Evolutionary conservation across 2,888 invertebrate species (phyloP).

Genomic region (Linnaemya vulpina): DNA sequence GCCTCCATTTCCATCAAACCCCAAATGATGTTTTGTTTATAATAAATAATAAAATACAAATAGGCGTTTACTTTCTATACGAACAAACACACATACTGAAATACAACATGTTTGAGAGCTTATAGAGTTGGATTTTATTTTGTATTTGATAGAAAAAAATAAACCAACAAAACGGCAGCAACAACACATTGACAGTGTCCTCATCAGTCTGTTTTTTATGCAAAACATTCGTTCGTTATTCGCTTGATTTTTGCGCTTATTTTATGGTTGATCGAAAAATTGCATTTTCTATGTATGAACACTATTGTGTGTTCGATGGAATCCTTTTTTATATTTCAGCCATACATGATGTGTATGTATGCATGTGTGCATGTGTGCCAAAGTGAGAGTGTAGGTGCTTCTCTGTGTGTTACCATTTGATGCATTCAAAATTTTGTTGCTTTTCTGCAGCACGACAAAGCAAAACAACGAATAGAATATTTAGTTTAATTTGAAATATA

Average conservation of each 20-base stretch:
- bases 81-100: slow-evolving; percentile 1
- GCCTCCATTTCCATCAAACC: slow-evolving; percentile 8
- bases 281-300: slow-evolving; percentile 62
- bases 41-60: slow-evolving; percentile 72
- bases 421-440: slow-evolving; percentile 68
- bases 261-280: slow-evolving; percentile 81
- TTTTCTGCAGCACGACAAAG: slow-evolving; percentile 21
- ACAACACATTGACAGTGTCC: slow-evolving; percentile 48
- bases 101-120: slow-evolving; percentile 5
- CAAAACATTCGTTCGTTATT: slow-evolving; percentile 62
- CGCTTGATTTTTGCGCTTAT: slow-evolving; percentile 80
- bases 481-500: slow-evolving; percentile 56
- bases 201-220: slow-evolving; percentile 50
- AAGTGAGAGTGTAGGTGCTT: slow-evolving; percentile 52
- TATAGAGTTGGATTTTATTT: slow-evolving; percentile 42
- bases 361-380: slow-evolving; percentile 1
- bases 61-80: slow-evolving; percentile 70
- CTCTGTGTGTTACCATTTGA: slow-evolving; percentile 50
- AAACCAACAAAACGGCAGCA: slow-evolving; percentile 19
- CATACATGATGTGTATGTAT: not conserved
- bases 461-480: slow-evolving; percentile 61
- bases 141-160: slow-evolving; percentile 20
- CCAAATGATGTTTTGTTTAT: slow-evolving; percentile 59
- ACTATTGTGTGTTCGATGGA: slow-evolving; percentile 12
- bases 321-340: slow-evolving; percentile 30